These are phyloP conservation scores for Moxostoma hubbsi DNA, from an alignment of 2,797 vertebrate species.

Conservation along the genomic window DNA sequence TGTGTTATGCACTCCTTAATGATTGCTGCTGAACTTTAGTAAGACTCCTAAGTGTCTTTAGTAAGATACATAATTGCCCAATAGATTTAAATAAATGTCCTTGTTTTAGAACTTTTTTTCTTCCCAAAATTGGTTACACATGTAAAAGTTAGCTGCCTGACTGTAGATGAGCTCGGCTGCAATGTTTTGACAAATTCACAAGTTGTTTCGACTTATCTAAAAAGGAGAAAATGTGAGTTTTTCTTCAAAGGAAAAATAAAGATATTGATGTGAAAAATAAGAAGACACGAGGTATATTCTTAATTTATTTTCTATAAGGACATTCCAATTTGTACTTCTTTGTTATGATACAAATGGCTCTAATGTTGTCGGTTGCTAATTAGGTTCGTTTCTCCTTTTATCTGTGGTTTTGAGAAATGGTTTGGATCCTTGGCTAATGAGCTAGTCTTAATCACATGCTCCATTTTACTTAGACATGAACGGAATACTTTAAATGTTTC, in stretches of 20 bases:
- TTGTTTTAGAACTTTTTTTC: neutral
- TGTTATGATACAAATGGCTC: slow-evolving; percentile 40
- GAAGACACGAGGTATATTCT: neutral
- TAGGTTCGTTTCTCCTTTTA: slow-evolving; percentile 54
- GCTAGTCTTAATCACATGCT: slow-evolving; percentile 68
- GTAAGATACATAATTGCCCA: neutral
- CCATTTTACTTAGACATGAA: slow-evolving; percentile 71
- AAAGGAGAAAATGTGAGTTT: neutral
- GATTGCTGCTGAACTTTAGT: neutral
- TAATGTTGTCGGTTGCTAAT: slow-evolving; percentile 45
- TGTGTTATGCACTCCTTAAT: neutral
- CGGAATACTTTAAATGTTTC: slow-evolving; percentile 67
- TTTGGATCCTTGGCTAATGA: slow-evolving; percentile 67
- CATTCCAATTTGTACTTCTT: slow-evolving; percentile 14
- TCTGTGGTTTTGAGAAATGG: slow-evolving; percentile 59
- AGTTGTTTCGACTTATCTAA: slow-evolving; percentile 27
- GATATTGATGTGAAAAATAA: slow-evolving; percentile 9
- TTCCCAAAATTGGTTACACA: neutral
- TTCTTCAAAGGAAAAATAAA: slow-evolving; percentile 25
- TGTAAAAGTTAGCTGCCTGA: neutral
- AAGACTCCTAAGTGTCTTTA: no score
- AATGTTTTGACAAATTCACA: neutral
- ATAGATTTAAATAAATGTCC: neutral
- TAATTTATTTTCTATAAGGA: slow-evolving; percentile 13
- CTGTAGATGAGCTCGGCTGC: neutral